Conservation (phyloP, 2,113 vertebrate species). For the Paralichthys olivaceus region DNA sequence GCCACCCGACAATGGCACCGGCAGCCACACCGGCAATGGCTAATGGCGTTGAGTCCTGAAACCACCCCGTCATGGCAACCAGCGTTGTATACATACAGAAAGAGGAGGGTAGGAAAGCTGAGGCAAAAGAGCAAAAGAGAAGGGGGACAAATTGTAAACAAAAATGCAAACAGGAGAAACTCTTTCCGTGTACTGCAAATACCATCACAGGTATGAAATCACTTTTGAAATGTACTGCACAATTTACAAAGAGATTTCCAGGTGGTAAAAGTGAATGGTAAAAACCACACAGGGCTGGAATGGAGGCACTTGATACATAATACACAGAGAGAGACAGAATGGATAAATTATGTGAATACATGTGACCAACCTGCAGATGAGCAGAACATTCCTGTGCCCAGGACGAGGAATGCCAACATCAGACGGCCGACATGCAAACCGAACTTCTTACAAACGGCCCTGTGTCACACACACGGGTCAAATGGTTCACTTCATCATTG, state of each 20-base stretch:
- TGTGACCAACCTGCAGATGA: conserved; percentile 90
- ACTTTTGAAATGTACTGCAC: too few relatives aligned
- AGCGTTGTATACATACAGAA: conserved; percentile 98
- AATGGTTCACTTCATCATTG: not conserved
- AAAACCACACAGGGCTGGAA: not conserved
- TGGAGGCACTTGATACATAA: not conserved
- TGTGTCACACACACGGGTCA: conserved; percentile 66
- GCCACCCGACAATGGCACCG: conserved; percentile 93
- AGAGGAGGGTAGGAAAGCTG: conserved; percentile 95
- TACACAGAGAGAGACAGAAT: not conserved
- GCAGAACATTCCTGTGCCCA: conserved; percentile 98
- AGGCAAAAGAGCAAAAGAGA: conserved; percentile 1
- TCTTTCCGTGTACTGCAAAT: not conserved
- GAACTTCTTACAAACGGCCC: conserved; percentile 98
- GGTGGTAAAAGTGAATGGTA: not conserved
- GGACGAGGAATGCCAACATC: conserved; percentile 95
- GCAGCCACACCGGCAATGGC: conserved; percentile 92
- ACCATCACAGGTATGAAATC: too few relatives aligned
- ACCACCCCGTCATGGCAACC: conserved; percentile 97
- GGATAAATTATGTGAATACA: not conserved
- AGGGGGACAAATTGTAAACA: not conserved
- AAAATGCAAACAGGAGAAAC: not conserved
- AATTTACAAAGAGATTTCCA: not conserved
- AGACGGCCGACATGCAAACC: conserved; percentile 95
- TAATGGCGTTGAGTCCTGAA: conserved; percentile 89